phyloP scores from a whole-genome alignment of 2,113 vertebrate species.

The Rattus norvegicus region DNA sequence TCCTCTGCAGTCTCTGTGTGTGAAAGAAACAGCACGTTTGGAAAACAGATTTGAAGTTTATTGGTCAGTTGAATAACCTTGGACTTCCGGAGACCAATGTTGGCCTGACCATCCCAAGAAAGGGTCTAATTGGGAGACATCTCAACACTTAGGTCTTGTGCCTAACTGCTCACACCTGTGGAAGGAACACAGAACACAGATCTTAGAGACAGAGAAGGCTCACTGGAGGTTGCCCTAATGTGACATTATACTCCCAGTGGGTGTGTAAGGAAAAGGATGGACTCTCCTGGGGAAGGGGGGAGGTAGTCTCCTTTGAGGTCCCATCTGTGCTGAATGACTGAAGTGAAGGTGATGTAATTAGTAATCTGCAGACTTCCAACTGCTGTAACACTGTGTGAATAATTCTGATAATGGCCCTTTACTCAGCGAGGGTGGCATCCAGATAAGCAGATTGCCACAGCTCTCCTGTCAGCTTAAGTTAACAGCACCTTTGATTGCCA shows the following conservation, averaged over 20 bases:
- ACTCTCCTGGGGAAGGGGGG: background rate
- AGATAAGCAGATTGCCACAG: conserved; percentile 76
- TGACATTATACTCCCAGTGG: background rate
- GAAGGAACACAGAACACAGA: background rate
- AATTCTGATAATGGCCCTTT: conserved; percentile 78
- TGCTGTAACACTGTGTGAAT: conserved; percentile 73
- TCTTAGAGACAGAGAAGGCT: background rate
- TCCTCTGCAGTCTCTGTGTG: background rate
- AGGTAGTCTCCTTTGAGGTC: conserved; percentile 28
- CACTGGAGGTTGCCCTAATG: background rate
- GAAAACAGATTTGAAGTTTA: background rate
- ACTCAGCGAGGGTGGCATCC: conserved; percentile 73
- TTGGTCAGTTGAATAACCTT: background rate
- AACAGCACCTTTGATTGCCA: background rate
- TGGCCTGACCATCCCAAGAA: background rate
- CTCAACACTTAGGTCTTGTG: background rate
- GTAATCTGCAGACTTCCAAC: conserved; percentile 55
- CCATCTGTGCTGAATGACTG: conserved; percentile 39
- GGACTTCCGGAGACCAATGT: background rate
- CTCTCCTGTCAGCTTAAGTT: conserved; percentile 58
- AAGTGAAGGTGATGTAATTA: conserved; percentile 70
- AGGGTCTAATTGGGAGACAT: background rate
- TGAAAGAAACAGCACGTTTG: background rate
- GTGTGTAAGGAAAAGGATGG: background rate
- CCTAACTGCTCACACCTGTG: background rate